Evolutionary conservation across 2,797 vertebrate genomes (phyloP).

Genomic region (Orientallactaga sibirica): DNA sequence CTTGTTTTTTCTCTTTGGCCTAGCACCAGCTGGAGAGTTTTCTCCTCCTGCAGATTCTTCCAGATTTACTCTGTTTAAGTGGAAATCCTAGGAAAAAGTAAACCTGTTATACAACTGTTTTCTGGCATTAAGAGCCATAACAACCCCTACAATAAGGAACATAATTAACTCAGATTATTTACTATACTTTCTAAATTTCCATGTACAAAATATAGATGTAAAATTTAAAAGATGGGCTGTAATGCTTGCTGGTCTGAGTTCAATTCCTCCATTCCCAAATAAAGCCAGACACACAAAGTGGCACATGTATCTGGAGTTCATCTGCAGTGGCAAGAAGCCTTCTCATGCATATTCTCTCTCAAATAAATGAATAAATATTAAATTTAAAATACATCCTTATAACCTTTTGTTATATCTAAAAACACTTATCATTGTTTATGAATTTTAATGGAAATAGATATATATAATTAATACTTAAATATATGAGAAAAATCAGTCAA

Average conservation of each 20-base stretch:
- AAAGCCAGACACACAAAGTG: too few species aligned
- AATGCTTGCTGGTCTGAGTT: too few species aligned
- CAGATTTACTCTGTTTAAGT: slow-evolving; percentile 96
- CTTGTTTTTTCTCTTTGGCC: slow-evolving; percentile 97
- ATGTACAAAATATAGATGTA: slow-evolving; percentile 32
- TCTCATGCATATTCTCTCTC: too few species aligned
- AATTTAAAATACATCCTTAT: background rate
- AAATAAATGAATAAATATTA: background rate
- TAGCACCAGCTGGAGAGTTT: slow-evolving; percentile 94
- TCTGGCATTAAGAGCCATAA: slow-evolving; percentile 24
- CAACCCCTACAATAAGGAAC: slow-evolving; percentile 31
- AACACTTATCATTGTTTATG: background rate
- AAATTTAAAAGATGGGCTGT: slow-evolving; percentile 19
- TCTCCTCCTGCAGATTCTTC: slow-evolving; percentile 93
- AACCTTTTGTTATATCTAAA: background rate
- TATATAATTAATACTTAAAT: slow-evolving; percentile 52
- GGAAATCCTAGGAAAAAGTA: slow-evolving; percentile 93
- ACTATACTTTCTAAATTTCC: slow-evolving; percentile 39
- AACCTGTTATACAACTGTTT: slow-evolving; percentile 53
- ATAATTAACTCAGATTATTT: slow-evolving; percentile 10
- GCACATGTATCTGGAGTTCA: too few species aligned
- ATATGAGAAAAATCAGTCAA: slow-evolving; percentile 13
- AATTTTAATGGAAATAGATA: slow-evolving; percentile 53
- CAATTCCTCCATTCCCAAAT: too few species aligned
- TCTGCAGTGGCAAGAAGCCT: too few species aligned